These are phyloP conservation scores for Philaethria dido DNA, from an alignment of 2,888 invertebrate species.

Conservation along the genomic window DNA sequence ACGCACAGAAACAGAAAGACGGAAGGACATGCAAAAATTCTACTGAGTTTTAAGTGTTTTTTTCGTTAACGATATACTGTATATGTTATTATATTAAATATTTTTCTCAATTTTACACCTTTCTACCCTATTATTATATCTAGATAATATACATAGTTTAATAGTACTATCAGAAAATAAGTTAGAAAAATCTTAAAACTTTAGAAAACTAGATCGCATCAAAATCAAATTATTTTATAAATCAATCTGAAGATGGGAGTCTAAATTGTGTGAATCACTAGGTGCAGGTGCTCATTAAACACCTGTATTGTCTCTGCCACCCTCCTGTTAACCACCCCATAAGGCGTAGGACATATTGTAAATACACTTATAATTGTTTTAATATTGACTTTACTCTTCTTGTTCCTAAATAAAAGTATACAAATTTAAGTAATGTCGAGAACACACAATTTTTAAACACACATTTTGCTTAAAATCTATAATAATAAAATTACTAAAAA, in stretches of 20 bases:
- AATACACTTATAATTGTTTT: not conserved
- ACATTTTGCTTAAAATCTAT: too few species aligned
- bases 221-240: slow-evolving; percentile 34
- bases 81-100: too few species aligned
- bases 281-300: slow-evolving; percentile 42
- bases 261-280: slow-evolving; percentile 43
- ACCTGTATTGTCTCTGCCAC: slow-evolving; percentile 33
- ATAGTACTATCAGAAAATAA: not conserved
- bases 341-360: slow-evolving; percentile 24
- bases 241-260: slow-evolving; percentile 35
- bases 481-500: too few species aligned
- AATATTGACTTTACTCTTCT: not conserved
- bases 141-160: not conserved
- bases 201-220: slow-evolving; percentile 20
- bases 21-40: too few species aligned
- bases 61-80: too few species aligned
- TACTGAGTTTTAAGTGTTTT: too few species aligned
- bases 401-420: too few species aligned
- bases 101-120: too few species aligned
- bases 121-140: too few species aligned
- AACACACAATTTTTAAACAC: too few species aligned
- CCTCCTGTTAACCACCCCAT: slow-evolving; percentile 20
- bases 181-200: not conserved
- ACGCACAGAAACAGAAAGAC: too few species aligned
- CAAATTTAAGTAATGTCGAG: too few species aligned